Percentiles rank a stretch among this genome's conserved stretches.
Evolutionary conservation across 2,113 vertebrate species (phyloP).

Genomic region (Hypomesus transpacificus): DNA sequence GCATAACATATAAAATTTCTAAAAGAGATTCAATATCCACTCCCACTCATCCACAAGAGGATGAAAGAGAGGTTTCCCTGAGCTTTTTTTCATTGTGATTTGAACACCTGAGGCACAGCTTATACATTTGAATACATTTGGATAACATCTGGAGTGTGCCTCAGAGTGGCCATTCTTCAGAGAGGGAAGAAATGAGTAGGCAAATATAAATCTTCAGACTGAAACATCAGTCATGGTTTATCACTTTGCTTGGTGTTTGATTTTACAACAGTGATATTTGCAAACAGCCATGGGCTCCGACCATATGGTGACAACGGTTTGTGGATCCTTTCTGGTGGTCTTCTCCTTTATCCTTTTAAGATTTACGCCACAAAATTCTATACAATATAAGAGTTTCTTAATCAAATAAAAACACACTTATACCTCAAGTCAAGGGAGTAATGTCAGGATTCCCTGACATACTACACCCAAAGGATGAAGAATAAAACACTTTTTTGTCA

Average conservation of each 20-base stretch:
- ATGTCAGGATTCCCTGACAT: neutral
- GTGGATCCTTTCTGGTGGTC: too few species aligned
- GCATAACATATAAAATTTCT: too few species aligned
- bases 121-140: constrained; percentile 2
- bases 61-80: neutral
- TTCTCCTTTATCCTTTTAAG: too few species aligned
- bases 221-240: neutral
- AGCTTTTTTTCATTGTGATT: neutral
- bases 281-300: neutral
- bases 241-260: neutral
- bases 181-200: neutral
- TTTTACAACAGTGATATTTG: neutral
- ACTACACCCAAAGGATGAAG: constrained; percentile 11
- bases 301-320: too few species aligned
- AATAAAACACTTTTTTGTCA: constrained; percentile 15
- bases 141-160: constrained; percentile 16
- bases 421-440: neutral
- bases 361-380: too few species aligned
- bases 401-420: too few species aligned
- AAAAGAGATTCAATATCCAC: neutral
- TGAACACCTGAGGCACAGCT: constrained; percentile 13
- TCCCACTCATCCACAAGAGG: neutral
- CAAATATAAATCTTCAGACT: constrained; percentile 7
- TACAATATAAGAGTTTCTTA: too few species aligned
- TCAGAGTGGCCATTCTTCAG: neutral